A percentile compares a stretch with the other conserved stretches of the same genome.
Evolutionary conservation across 2,888 invertebrate genomes (phyloP).

Genomic region (Oscheius onirici): DNA sequence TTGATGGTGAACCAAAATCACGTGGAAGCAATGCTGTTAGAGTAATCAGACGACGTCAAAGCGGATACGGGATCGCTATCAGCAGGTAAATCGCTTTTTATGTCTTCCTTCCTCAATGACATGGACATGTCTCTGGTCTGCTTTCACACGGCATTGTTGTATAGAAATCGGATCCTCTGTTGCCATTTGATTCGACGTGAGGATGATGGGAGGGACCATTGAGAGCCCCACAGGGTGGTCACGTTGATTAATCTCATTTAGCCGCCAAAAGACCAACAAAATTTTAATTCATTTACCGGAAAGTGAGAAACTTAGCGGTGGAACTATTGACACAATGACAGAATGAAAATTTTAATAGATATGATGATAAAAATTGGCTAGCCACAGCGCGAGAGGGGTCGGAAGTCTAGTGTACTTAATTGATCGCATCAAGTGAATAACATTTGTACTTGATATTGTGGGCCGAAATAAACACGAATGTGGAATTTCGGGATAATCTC

Average conservation of each 20-base stretch:
- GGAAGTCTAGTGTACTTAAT: background rate
- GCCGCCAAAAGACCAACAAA: background rate
- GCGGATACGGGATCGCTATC: conserved; percentile 70
- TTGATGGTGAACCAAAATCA: conserved; percentile 42
- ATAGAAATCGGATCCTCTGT: conserved; percentile 18
- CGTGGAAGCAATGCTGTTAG: conserved; percentile 32
- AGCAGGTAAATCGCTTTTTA: conserved; percentile 56
- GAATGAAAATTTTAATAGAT: background rate
- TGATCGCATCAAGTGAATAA: too few species aligned
- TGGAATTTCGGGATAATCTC: too few species aligned
- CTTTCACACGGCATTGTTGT: conserved; percentile 29
- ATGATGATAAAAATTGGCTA: background rate
- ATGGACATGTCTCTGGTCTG: background rate
- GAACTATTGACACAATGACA: background rate
- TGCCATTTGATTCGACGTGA: conserved; percentile 10
- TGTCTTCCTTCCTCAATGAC: background rate
- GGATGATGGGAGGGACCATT: too few species aligned
- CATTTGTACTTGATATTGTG: too few species aligned
- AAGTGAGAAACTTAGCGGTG: background rate
- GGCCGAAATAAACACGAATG: too few species aligned
- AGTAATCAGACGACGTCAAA: conserved; percentile 61
- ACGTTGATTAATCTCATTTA: conserved; percentile 26
- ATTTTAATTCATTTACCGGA: background rate
- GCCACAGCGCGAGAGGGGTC: background rate
- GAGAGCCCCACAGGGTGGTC: background rate